A percentile compares a stretch with the other conserved stretches of the same genome.
Conservation (phyloP, 2,797 vertebrate species). For the Anableps anableps region DNA sequence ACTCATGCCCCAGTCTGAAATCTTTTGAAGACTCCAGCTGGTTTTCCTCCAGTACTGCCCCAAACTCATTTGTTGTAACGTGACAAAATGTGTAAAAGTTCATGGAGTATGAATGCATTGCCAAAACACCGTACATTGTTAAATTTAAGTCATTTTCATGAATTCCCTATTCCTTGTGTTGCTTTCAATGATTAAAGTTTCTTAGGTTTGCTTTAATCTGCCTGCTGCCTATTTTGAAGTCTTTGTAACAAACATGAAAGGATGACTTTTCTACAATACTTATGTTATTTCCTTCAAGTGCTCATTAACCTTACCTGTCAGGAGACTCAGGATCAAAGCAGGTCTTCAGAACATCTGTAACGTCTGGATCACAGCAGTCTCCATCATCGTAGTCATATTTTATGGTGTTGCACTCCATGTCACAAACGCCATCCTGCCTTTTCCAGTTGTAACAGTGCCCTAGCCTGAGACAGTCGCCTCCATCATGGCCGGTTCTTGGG, state of each 20-base stretch:
- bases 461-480: conserved; percentile 89
- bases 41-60: too few relatives aligned
- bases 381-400: conserved; percentile 94
- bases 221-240: neutral
- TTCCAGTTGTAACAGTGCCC: conserved; percentile 93
- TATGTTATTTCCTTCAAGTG: neutral
- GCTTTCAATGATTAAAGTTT: neutral
- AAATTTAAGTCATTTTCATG: neutral
- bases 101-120: neutral
- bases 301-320: conserved; percentile 83
- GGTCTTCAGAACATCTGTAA: conserved; percentile 86
- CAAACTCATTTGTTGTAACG: neutral
- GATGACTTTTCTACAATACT: neutral
- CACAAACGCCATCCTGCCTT: conserved; percentile 89
- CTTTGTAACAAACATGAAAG: neutral
- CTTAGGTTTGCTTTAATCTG: neutral
- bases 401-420: conserved; percentile 93
- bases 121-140: neutral
- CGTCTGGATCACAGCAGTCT: conserved; percentile 91
- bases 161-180: neutral
- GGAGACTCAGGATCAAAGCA: conserved; percentile 96
- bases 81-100: neutral
- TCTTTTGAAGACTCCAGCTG: too few relatives aligned
- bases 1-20: too few relatives aligned
- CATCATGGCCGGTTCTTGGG: conserved; percentile 91